phyloP scores from a whole-genome alignment of 2,888 invertebrate genomes.

The Drosophila paramelanica region DNA sequence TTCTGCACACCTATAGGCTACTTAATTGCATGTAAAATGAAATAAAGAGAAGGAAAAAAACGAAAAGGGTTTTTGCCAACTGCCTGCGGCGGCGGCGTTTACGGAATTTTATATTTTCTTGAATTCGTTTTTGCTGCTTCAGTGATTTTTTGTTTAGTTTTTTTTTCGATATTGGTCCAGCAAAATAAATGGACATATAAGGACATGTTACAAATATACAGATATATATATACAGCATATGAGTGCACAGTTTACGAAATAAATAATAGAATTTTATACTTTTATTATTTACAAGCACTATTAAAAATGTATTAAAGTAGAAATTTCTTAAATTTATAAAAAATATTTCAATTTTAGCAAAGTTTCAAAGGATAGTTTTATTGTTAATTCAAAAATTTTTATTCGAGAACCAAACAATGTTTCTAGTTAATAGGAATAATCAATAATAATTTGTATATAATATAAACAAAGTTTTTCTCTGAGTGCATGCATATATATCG shows the following conservation, averaged over 20 bases:
- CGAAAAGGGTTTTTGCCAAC: background rate
- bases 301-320: too few species aligned
- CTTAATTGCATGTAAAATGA: constrained; percentile 56
- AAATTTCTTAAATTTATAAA: too few species aligned
- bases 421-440: too few species aligned
- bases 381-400: too few species aligned
- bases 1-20: constrained; percentile 33
- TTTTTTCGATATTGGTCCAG: background rate
- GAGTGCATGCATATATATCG: background rate
- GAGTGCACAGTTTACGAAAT: too few species aligned
- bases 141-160: constrained; percentile 36
- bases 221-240: background rate
- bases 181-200: background rate
- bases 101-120: constrained; percentile 8
- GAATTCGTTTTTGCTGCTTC: constrained; percentile 68
- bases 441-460: too few species aligned
- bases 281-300: too few species aligned
- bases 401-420: too few species aligned
- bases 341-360: too few species aligned
- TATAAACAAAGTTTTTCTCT: background rate
- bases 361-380: too few species aligned
- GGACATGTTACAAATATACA: background rate
- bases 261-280: too few species aligned
- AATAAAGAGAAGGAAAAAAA: background rate
- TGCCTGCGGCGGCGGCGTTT: constrained; percentile 21